These are phyloP conservation scores for Hippasteria phrygiana DNA, from an alignment of 53 echinoderm and acorn worm genomes.

Conservation along the genomic window DNA sequence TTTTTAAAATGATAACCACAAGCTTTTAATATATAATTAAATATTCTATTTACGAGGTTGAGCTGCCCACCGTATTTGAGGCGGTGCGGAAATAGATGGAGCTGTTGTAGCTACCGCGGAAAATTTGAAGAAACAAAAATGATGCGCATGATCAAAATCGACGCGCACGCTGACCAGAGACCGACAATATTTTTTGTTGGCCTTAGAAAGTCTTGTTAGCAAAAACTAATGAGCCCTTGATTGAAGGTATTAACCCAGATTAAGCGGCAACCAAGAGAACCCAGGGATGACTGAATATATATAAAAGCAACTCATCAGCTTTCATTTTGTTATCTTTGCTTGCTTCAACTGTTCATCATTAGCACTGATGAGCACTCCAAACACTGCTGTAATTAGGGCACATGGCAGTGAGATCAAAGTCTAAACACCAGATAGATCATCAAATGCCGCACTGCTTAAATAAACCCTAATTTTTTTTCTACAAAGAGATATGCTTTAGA, in stretches of 20 bases:
- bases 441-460: not conserved
- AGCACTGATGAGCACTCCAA: not conserved
- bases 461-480: no score
- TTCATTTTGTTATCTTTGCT: not conserved
- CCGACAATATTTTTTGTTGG: no score
- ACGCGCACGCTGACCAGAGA: no score
- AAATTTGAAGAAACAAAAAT: no score
- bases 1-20: no score
- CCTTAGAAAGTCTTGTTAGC: not conserved
- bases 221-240: not conserved
- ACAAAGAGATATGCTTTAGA: no score
- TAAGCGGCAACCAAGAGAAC: not conserved
- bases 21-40: no score
- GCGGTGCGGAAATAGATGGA: no score
- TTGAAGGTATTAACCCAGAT: slow-evolving; percentile 32
- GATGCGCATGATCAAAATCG: no score
- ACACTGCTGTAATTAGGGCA: not conserved
- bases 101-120: no score
- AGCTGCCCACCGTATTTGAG: no score
- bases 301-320: not conserved
- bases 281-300: not conserved
- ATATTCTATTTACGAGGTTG: no score
- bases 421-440: not conserved
- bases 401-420: not conserved
- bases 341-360: not conserved